Percentiles rank a stretch among this genome's conserved stretches.
These are phyloP conservation scores for Synanthedon vespiformis DNA, from an alignment of 2,888 invertebrate species.

Conservation along the genomic window DNA sequence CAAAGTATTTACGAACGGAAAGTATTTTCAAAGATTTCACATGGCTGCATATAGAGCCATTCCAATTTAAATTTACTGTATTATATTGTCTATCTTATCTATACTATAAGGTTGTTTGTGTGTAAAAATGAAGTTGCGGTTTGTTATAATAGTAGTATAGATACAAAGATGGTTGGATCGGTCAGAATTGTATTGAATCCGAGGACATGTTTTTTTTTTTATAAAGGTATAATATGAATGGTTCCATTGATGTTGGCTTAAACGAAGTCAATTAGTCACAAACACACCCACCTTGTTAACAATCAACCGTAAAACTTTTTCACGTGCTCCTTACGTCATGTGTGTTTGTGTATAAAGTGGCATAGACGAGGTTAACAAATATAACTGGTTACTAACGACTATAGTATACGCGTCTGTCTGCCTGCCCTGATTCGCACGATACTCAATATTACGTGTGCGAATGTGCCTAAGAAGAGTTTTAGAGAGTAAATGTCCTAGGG, in stretches of 20 bases:
- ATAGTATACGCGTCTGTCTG: not conserved
- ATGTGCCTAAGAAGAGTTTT: not conserved
- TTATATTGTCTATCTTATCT: too few species aligned
- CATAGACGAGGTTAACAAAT: constrained; percentile 8
- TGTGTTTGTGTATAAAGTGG: constrained; percentile 5
- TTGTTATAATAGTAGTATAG: too few species aligned
- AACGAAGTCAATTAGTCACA: not conserved
- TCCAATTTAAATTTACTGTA: too few species aligned
- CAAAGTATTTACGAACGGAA: not conserved
- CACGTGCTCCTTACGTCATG: constrained; percentile 8
- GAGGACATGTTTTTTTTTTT: too few species aligned
- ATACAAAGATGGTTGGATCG: too few species aligned
- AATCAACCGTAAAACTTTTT: constrained; percentile 1
- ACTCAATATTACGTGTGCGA: not conserved
- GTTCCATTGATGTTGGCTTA: not conserved
- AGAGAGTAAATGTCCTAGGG: too few species aligned
- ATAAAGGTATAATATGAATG: too few species aligned
- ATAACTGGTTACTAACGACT: constrained; percentile 4
- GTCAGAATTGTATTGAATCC: too few species aligned
- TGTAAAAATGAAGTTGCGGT: too few species aligned
- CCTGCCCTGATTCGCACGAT: constrained; percentile 4
- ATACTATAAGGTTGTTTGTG: too few species aligned
- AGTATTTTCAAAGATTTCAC: not conserved
- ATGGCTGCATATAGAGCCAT: too few species aligned
- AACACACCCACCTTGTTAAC: constrained; percentile 5